Conservation (phyloP, 30 jellyfish, hydroid and myxozoan species). For the Hydra vulgaris region DNA sequence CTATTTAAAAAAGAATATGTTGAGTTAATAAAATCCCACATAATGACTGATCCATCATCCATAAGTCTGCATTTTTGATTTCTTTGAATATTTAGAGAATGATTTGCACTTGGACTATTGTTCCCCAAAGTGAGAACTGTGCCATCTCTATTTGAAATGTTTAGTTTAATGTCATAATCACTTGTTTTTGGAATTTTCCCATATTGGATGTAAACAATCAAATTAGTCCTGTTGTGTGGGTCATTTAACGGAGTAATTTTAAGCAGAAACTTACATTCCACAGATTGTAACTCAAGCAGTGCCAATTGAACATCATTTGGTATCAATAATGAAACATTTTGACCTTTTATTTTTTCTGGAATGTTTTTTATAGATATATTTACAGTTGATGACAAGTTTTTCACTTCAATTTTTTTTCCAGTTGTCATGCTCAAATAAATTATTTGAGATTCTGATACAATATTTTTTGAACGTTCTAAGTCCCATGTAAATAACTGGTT, state of each 20-base stretch:
- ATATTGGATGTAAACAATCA: conserved; percentile 47
- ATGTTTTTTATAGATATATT: conserved; percentile 2
- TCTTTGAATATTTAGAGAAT: neutral
- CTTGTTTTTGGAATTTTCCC: conserved; percentile 51
- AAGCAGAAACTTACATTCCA: neutral
- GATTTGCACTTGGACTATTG: neutral
- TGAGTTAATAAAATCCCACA: conserved; percentile 42
- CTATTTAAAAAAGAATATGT: conserved; percentile 38
- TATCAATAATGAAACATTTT: conserved; percentile 8
- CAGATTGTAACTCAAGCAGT: neutral
- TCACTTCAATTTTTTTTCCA: neutral
- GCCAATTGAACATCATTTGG: conserved; percentile 2
- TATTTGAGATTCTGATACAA: neutral
- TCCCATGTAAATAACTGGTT: conserved; percentile 4
- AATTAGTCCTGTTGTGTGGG: conserved; percentile 31
- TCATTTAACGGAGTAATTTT: conserved; percentile 25
- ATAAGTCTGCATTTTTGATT: conserved; percentile 2
- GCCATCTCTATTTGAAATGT: neutral
- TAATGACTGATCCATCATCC: conserved; percentile 48
- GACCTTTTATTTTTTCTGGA: neutral
- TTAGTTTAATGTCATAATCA: conserved; percentile 42
- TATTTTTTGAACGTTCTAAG: neutral
- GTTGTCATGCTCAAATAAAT: neutral
- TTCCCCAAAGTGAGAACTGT: neutral
- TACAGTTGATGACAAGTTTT: neutral